Conservation (phyloP, 2,113 vertebrate species). For the Pteropus alecto region DNA sequence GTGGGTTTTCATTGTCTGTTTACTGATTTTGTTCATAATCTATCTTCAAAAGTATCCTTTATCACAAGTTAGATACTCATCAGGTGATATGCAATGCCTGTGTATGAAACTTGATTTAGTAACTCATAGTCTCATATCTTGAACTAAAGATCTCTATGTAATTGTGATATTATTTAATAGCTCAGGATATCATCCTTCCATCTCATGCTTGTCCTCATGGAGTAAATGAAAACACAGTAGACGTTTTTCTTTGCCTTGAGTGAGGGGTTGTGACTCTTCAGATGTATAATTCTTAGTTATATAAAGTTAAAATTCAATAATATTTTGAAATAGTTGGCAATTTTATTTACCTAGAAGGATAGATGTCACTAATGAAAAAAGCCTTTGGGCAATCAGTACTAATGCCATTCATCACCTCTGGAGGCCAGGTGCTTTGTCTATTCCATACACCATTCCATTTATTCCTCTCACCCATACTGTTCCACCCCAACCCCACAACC, state of each 20-base stretch:
- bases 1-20: neutral
- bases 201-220: neutral
- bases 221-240: neutral
- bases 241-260: neutral
- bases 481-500: too few relatives aligned
- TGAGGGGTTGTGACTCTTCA: neutral
- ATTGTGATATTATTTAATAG: neutral
- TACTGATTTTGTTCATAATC: neutral
- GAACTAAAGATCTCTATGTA: neutral
- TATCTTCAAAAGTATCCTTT: neutral
- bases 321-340: neutral
- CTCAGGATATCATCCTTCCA: neutral
- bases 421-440: neutral
- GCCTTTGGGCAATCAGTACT: neutral
- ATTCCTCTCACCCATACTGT: neutral
- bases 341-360: neutral
- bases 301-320: neutral
- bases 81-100: neutral
- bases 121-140: neutral
- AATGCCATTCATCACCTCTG: neutral
- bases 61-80: neutral
- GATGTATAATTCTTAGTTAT: neutral
- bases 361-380: neutral
- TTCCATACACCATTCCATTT: rapidly evolving
- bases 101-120: neutral